A percentile compares a stretch with the other conserved stretches of the same genome.
Evolutionary conservation across 1,140 invertebrate species (phyloP).

Genomic region (Halesus radiatus): DNA sequence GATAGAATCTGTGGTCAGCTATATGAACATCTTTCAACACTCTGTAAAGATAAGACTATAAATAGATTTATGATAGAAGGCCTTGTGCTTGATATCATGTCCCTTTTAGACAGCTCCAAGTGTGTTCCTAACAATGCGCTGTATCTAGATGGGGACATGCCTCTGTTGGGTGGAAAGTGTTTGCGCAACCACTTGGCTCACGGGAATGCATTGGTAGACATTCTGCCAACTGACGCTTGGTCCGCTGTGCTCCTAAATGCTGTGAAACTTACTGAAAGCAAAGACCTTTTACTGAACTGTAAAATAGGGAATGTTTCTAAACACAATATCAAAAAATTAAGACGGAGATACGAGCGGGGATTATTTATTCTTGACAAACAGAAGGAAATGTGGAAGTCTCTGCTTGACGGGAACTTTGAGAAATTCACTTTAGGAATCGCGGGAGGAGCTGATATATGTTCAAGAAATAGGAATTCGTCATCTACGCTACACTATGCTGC

Average conservation of each 20-base stretch:
- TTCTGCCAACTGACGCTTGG: neutral
- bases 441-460: neutral
- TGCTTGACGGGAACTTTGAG: neutral
- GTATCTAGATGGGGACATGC: neutral
- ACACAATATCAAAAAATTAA: neutral
- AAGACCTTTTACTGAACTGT: neutral
- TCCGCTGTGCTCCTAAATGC: neutral
- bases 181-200: conserved; percentile 9
- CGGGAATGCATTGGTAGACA: neutral
- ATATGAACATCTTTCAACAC: neutral
- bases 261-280: neutral
- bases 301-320: neutral
- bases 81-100: neutral
- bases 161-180: neutral
- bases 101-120: neutral
- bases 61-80: neutral
- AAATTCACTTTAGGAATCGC: neutral
- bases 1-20: neutral
- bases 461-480: neutral
- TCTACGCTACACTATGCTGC: neutral
- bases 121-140: neutral
- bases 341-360: neutral
- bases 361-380: neutral
- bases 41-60: neutral
- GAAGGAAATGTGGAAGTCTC: neutral